Conservation (phyloP, 1,140 invertebrate species). For the Drosophila gunungcola region DNA sequence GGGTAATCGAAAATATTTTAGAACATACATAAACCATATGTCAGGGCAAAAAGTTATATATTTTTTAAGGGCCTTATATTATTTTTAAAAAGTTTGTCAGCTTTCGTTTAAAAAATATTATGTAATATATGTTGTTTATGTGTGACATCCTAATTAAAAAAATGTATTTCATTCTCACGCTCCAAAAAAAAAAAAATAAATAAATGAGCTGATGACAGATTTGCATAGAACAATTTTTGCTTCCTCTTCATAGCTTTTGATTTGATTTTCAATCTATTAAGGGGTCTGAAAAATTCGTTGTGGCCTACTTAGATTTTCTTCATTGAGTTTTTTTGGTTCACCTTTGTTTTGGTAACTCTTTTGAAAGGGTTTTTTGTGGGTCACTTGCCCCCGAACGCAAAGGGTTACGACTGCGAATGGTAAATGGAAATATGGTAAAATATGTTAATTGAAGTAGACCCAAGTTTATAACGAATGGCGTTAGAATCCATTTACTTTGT, state of each 20-base stretch:
- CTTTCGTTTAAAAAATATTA: background rate
- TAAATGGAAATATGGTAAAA: constrained; percentile 43
- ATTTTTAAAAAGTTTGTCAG: too few species aligned
- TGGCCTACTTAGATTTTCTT: constrained; percentile 36
- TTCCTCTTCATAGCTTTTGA: background rate
- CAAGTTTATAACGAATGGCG: constrained; percentile 45
- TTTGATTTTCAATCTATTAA: constrained; percentile 8
- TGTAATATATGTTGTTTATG: too few species aligned
- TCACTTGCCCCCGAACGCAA: constrained; percentile 42
- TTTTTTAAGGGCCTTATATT: too few species aligned
- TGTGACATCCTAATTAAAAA: too few species aligned
- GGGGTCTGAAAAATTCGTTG: constrained; percentile 32
- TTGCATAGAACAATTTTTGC: constrained; percentile 4
- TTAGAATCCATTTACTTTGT: constrained; percentile 39
- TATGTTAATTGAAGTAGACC: constrained; percentile 54
- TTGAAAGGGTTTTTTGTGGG: constrained; percentile 46
- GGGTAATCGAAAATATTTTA: background rate
- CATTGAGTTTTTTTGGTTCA: constrained; percentile 41
- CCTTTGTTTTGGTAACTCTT: constrained; percentile 28
- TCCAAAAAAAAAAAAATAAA: background rate
- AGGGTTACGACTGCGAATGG: constrained; percentile 21
- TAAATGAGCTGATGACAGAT: constrained; percentile 5
- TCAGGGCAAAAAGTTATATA: too few species aligned
- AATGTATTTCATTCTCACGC: background rate
- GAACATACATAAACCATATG: background rate